Base-by-base conservation (phyloP, 2,797 vertebrate genomes). In the Lateolabrax maculatus region DNA sequence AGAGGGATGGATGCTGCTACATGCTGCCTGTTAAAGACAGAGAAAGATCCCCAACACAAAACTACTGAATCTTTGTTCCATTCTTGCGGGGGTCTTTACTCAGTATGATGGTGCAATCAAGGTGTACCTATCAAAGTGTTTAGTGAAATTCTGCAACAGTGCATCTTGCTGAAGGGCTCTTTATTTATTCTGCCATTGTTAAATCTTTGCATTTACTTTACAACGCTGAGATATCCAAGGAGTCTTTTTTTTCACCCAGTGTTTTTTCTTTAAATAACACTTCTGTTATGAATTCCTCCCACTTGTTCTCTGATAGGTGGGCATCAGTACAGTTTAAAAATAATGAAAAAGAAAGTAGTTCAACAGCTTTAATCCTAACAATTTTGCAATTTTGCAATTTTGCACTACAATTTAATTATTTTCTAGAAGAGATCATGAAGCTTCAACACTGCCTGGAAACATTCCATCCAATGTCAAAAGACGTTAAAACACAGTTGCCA, bases 21-120 rank as follows among this genome's bases (percentile, higher is more conserved):
- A 90, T 53, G 77, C 87, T 84, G 90, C 87, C 92, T 91, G 90
- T 90, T 93, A 92, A 90, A 94, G 84, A 85, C 81, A 84, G 70
- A 90, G 58, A 85, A 84, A 80, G 66, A 82, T 79, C 67, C 64
- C 13, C 34, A n/a, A 55, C 62, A 87, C 65, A 79, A 57, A 84
- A 78, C 57, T 41, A 73, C 56, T 53, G 52, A 36, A 67, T 79
- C 63, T 71, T 71, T 63, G 16, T 75, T 72, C 51, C 19, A 41
- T 80, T 77, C 41, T 52, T 77, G 37, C 51, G 31, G 44, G 10
- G 19, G 34, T 80, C 39, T 84, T 82, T 72, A 48, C 76, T 65
- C 71, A 69, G 64, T 49, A 49, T 73, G 64, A 69, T 69, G 64
- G 23, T 25, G 13, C 55, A 44, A 44, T 25, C 36, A 73, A 67